phyloP scores from a whole-genome alignment of 2,113 vertebrate genomes.

The Dipodomys stephensi region DNA sequence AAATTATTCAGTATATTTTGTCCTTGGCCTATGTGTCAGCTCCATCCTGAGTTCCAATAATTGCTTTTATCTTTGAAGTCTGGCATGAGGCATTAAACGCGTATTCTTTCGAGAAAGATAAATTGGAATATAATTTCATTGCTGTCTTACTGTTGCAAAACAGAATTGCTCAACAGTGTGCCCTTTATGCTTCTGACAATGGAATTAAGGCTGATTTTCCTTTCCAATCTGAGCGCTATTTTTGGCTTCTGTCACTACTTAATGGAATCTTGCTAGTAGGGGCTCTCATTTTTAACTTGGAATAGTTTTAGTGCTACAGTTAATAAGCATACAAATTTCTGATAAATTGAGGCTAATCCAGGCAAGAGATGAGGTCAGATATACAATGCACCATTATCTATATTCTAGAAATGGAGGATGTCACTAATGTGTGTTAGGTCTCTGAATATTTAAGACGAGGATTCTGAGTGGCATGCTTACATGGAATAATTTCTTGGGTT shows the following conservation, averaged over 20 bases:
- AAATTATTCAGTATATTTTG: background rate
- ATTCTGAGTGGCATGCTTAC: background rate
- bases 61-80: conserved; percentile 2
- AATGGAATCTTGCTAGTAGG: background rate
- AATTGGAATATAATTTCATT: conserved; percentile 39
- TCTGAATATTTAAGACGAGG: background rate
- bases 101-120: conserved; percentile 13
- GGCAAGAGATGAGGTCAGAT: conserved; percentile 62
- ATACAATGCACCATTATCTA: background rate
- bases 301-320: conserved; percentile 64
- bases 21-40: background rate
- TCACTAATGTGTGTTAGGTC: conserved; percentile 10
- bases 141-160: conserved; percentile 49
- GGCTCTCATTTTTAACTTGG: conserved; percentile 61
- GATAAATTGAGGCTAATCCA: conserved; percentile 70
- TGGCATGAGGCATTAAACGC: background rate
- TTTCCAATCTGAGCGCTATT: conserved; percentile 25
- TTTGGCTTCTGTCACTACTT: background rate
- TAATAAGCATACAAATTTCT: background rate
- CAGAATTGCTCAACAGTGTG: background rate
- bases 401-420: conserved; percentile 30
- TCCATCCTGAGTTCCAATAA: background rate
- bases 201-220: conserved; percentile 59
- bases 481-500: background rate
- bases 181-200: background rate